These are phyloP conservation scores for Micronycteris hirsuta DNA, from an alignment of 2,113 vertebrate species.

Conservation along the genomic window DNA sequence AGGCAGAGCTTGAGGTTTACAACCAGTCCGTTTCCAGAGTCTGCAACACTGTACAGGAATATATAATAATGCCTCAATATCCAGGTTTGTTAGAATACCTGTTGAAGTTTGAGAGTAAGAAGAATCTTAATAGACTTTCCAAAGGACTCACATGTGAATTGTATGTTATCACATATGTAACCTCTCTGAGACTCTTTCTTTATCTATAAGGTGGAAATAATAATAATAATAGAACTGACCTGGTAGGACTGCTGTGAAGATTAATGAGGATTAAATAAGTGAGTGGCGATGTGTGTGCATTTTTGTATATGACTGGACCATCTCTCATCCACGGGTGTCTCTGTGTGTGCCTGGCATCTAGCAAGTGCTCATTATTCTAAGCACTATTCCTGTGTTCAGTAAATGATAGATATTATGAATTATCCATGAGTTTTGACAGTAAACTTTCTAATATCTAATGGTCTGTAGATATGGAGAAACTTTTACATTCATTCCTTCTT, in stretches of 20 bases:
- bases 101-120: background rate
- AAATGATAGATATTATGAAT: background rate
- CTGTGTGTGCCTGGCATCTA: accelerated
- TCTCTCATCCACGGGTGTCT: background rate
- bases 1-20: background rate
- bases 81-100: background rate
- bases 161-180: background rate
- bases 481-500: background rate
- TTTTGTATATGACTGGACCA: background rate
- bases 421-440: background rate
- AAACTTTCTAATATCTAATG: background rate
- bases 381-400: background rate
- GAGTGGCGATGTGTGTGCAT: background rate
- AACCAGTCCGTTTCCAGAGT: background rate
- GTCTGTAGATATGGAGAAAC: background rate
- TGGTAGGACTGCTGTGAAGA: background rate
- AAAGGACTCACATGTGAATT: background rate
- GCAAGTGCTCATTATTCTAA: background rate
- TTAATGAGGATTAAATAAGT: background rate
- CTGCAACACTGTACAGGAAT: background rate
- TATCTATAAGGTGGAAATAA: background rate
- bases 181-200: background rate
- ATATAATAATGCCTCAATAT: background rate
- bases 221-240: background rate
- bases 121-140: background rate